These are phyloP conservation scores for Campylorhamphus procurvoides DNA, from an alignment of 2,113 vertebrate species.

Conservation along the genomic window DNA sequence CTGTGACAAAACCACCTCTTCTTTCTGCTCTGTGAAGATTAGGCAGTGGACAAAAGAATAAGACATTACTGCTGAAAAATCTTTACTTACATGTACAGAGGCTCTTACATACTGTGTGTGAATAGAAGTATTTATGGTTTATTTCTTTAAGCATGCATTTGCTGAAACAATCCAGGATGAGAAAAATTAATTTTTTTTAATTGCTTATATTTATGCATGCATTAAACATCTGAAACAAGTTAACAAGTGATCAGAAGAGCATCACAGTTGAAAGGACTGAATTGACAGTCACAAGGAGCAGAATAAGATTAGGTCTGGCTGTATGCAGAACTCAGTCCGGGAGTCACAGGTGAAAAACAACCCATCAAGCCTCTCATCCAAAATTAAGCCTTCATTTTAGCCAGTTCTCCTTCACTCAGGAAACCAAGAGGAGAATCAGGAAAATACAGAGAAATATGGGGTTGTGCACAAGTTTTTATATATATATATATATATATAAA, in stretches of 20 bases:
- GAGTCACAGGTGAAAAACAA: background rate
- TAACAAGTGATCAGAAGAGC: background rate
- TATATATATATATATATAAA: background rate
- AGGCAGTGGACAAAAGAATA: background rate
- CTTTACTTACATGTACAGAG: background rate
- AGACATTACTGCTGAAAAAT: background rate
- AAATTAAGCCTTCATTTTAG: background rate
- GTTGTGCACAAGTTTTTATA: background rate
- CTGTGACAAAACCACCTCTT: background rate
- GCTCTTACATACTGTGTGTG: fast-evolving
- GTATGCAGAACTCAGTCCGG: background rate
- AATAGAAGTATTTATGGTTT: background rate
- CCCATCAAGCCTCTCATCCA: background rate
- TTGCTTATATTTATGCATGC: background rate
- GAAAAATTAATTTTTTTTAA: too few species aligned
- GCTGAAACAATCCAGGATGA: background rate
- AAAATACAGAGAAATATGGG: background rate
- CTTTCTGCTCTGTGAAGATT: background rate
- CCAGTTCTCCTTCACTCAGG: background rate
- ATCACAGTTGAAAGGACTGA: background rate
- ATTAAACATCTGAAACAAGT: background rate
- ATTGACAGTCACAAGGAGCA: background rate
- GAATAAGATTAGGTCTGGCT: background rate
- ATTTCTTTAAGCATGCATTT: background rate
- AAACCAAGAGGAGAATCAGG: background rate